These are phyloP conservation scores for Brachypodius melanocephalos DNA, from an alignment of 2,113 vertebrate genomes.

Conservation along the genomic window DNA sequence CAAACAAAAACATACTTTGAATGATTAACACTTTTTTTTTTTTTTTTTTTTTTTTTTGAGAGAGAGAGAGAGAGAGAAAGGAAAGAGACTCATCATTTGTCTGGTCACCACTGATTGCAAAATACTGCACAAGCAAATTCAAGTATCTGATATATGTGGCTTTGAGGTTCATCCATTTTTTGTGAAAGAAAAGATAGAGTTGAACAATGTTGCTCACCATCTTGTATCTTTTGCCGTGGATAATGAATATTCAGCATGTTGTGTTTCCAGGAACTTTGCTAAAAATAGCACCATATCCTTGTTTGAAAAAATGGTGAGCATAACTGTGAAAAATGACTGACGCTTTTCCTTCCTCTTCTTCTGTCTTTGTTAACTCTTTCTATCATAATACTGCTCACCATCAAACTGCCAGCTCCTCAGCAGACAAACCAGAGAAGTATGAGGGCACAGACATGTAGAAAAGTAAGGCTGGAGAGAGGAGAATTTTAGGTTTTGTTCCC, in stretches of 20 bases:
- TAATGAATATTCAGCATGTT: constrained; percentile 31
- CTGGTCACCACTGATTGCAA: background rate
- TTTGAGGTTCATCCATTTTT: background rate
- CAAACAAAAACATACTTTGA: background rate
- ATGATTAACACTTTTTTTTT: background rate
- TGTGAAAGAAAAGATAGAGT: background rate
- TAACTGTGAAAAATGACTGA: background rate
- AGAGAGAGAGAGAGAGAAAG: no score
- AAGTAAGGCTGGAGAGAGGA: background rate
- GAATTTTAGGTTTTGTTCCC: background rate
- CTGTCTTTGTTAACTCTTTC: background rate
- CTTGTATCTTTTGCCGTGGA: background rate
- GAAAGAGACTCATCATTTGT: background rate
- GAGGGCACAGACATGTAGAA: background rate
- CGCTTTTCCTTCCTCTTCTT: constrained; percentile 1
- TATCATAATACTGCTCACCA: background rate
- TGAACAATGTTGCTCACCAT: background rate
- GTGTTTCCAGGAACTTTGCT: constrained; percentile 21
- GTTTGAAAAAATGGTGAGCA: constrained; percentile 4
- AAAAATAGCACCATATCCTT: background rate
- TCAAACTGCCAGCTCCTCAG: background rate
- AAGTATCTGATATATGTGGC: background rate
- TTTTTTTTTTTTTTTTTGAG: background rate
- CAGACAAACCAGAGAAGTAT: background rate
- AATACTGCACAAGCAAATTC: background rate